These are phyloP conservation scores for Gobius niger DNA, from an alignment of 2,113 vertebrate species.

Conservation along the genomic window DNA sequence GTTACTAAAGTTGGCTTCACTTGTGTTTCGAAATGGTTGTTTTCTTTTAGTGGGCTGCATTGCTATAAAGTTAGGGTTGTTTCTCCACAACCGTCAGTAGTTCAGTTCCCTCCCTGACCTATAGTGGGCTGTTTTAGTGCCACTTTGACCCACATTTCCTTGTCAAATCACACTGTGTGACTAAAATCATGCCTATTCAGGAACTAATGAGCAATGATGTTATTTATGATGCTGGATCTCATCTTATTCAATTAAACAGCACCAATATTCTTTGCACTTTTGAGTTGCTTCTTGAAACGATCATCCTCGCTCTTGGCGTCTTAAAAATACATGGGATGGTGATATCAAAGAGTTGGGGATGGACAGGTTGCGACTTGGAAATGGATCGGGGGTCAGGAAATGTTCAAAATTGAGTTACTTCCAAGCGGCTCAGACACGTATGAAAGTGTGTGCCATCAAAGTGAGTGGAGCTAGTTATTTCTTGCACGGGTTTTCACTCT, in stretches of 20 bases:
- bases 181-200: neutral
- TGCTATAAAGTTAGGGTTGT: too few relatives aligned
- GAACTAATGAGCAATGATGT: neutral
- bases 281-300: too few relatives aligned
- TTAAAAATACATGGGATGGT: neutral
- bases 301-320: too few relatives aligned
- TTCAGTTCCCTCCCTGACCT: too few relatives aligned
- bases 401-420: slow-evolving; percentile 37
- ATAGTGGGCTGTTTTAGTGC: neutral
- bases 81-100: too few relatives aligned
- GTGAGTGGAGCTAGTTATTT: slow-evolving; percentile 69
- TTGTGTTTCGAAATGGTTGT: too few relatives aligned
- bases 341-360: slow-evolving; percentile 5
- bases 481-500: slow-evolving; percentile 59
- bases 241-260: neutral
- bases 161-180: neutral
- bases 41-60: too few relatives aligned
- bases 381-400: slow-evolving; percentile 19
- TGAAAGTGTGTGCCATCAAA: slow-evolving; percentile 52
- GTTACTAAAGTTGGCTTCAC: neutral
- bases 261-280: neutral
- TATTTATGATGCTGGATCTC: neutral
- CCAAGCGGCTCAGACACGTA: slow-evolving; percentile 29
- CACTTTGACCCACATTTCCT: neutral
- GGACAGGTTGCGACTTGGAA: slow-evolving; percentile 2